phyloP scores from a whole-genome alignment of 2,888 invertebrate genomes.

The Quadriops clusia region DNA sequence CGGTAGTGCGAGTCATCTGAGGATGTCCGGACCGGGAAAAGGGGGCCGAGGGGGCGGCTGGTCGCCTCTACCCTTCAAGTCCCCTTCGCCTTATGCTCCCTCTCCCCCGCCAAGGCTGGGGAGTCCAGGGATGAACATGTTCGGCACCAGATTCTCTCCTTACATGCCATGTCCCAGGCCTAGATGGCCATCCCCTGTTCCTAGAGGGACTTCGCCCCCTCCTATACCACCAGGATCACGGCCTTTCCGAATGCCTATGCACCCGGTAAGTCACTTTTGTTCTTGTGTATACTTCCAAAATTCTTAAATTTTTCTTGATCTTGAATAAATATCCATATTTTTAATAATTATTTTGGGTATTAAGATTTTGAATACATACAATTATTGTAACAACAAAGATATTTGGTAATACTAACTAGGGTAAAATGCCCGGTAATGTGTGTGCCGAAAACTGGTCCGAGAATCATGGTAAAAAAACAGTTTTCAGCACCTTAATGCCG shows the following conservation, averaged over 20 bases:
- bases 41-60: constrained; percentile 39
- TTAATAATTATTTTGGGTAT: too few species aligned
- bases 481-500: too few species aligned
- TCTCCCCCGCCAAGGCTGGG: constrained; percentile 60
- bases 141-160: constrained; percentile 38
- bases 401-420: too few species aligned
- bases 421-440: too few species aligned
- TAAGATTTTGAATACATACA: too few species aligned
- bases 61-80: constrained; percentile 55
- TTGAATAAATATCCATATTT: too few species aligned
- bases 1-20: constrained; percentile 8
- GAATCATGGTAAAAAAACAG: too few species aligned
- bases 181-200: constrained; percentile 48
- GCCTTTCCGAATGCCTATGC: constrained; percentile 35
- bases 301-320: too few species aligned
- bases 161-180: constrained; percentile 55
- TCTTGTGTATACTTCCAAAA: neutral
- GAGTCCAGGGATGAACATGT: constrained; percentile 34
- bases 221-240: constrained; percentile 35
- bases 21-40: constrained; percentile 33
- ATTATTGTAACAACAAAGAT: too few species aligned
- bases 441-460: too few species aligned
- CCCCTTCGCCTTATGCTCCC: constrained; percentile 65
- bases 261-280: constrained; percentile 29
- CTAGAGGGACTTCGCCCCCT: constrained; percentile 31